Evolutionary conservation across 2,888 invertebrate species (phyloP), one percentile per base, ranked within the genome.

Genomic region (Hipparchia semele): DNA sequence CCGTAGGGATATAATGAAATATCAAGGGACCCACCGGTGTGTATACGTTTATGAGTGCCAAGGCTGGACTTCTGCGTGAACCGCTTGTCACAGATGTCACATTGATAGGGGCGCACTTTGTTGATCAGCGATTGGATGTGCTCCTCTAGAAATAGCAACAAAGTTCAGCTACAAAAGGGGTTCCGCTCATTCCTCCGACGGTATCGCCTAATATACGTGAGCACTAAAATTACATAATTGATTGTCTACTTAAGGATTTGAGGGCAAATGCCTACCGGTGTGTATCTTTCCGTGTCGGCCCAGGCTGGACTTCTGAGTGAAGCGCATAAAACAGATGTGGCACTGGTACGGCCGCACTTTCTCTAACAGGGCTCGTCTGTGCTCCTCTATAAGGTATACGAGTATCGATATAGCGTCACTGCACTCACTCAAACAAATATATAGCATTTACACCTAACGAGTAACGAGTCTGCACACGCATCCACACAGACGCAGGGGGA

Each of bases 11-110:
- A 89, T 86, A 87, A 90, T 84, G 86, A 85, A 90, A 90, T 90
- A 86, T 90, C 89, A 90, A 90, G 91, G 91, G 92, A 94, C 94
- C 94, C 96, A 94, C 94, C 94, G 82, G 96, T 96, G 90, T 97
- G 97, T 83, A 96, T 96, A 86, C 96, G 95, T 89, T 96, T 96
- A 94, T 97, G 97, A 84, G 97, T 97, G 92, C 97, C 97, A 83
- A 97, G 94, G 92, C 97, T 97, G 87, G 96, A 96, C 93, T 97
- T 97, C 94, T 97, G 97, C 80, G 97, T 96, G 93, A 97, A 97
- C 87, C 96, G 95, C 94, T 97, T 97, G 89, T 96, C 95, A 91
- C 97, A 97, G 87, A 96, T 94, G 90, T 96, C 96, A 90, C 97
- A 97, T 88, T 96, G 94, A 92, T 94, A 95, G 84, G 94, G 94